A percentile compares a stretch with the other conserved stretches of the same genome.
Conservation (phyloP, 2,797 vertebrate genomes). For the Florisuga fusca region DNA sequence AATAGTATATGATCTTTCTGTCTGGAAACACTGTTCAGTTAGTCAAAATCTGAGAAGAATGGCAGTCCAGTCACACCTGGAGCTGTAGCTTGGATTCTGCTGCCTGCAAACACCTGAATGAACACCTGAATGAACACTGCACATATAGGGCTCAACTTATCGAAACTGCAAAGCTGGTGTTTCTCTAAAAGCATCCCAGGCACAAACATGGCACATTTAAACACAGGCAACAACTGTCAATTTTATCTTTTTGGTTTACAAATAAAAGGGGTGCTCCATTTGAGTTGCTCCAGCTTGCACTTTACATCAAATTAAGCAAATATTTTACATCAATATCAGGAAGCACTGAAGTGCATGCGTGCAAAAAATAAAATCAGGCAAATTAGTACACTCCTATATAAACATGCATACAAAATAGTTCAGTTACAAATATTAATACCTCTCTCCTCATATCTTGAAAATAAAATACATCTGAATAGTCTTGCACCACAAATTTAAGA, state of each 20-base stretch:
- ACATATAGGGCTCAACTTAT: fast-evolving
- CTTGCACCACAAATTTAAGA: not conserved
- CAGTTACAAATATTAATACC: not conserved
- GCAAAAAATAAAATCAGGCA: not conserved
- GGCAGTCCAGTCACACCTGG: not conserved
- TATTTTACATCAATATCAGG: not conserved
- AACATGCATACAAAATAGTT: not conserved
- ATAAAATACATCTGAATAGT: not conserved
- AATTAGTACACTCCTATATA: not conserved
- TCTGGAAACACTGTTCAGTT: not conserved
- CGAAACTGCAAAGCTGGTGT: not conserved
- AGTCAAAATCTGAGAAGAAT: not conserved
- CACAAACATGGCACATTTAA: not conserved
- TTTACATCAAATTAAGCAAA: not conserved
- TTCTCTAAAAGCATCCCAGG: not conserved
- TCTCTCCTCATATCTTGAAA: not conserved
- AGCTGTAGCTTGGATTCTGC: not conserved
- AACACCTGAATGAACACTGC: not conserved
- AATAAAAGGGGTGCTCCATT: not conserved
- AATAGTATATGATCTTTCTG: not conserved
- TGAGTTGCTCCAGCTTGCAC: not conserved
- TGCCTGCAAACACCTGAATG: not conserved
- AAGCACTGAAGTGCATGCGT: not conserved
- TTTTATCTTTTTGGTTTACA: not conserved
- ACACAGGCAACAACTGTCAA: not conserved